Conservation (phyloP, 2,113 vertebrate genomes). For the Patagioenas fasciata region DNA sequence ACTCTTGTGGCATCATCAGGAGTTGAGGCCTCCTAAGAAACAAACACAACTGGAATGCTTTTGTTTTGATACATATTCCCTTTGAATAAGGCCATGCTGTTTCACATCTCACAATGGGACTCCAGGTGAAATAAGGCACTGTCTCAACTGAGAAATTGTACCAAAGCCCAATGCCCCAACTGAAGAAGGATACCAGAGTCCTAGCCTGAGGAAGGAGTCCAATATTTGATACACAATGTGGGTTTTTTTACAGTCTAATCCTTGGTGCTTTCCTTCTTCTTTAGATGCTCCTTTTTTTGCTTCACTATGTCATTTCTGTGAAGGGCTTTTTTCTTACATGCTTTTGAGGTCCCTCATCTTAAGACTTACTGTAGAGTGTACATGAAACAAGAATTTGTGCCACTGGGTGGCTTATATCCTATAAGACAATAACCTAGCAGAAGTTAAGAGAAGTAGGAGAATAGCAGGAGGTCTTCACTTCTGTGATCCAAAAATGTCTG, state of each 20-base stretch:
- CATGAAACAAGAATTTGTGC: background rate
- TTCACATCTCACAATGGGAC: background rate
- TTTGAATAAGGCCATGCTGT: background rate
- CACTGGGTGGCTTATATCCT: background rate
- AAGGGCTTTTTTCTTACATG: background rate
- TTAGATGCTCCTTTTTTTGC: background rate
- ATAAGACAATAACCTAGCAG: background rate
- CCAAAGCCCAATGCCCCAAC: background rate
- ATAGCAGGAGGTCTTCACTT: background rate
- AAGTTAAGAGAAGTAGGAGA: background rate
- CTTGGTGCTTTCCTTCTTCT: slow-evolving; percentile 27
- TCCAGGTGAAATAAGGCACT: background rate
- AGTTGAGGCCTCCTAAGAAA: background rate
- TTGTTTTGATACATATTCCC: background rate
- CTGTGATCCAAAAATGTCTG: background rate
- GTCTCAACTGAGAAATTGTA: background rate
- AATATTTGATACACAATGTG: background rate
- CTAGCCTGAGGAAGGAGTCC: background rate
- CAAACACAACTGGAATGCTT: background rate
- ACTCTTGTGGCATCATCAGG: background rate
- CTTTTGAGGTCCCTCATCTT: background rate
- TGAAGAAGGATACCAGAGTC: background rate
- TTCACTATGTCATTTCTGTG: background rate
- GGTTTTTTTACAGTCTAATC: background rate
- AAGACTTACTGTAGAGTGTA: background rate